Conservation (phyloP, 1,140 invertebrate genomes). For the Nixonia krombeini region DNA sequence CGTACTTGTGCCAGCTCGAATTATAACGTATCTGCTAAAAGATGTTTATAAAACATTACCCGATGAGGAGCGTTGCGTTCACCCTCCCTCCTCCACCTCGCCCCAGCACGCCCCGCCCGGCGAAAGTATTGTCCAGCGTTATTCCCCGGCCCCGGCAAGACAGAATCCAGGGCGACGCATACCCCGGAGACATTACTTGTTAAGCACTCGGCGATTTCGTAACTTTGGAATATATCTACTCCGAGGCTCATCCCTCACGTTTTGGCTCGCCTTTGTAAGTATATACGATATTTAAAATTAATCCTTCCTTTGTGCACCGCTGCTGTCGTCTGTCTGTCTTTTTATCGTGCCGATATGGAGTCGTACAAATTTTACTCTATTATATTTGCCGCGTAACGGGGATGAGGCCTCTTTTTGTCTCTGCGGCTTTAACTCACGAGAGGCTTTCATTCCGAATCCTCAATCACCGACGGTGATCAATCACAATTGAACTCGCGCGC, state of each 20-base stretch:
- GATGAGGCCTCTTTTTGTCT: slow-evolving; percentile 59
- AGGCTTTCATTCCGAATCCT: slow-evolving; percentile 64
- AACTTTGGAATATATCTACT: slow-evolving; percentile 19
- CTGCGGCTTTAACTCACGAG: slow-evolving; percentile 32
- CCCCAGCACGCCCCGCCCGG: neutral
- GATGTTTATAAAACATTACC: slow-evolving; percentile 48
- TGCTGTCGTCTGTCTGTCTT: slow-evolving; percentile 61
- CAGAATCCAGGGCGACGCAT: slow-evolving; percentile 3
- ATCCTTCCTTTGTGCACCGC: slow-evolving; percentile 68
- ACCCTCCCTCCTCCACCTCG: neutral
- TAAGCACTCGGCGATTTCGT: slow-evolving; percentile 31
- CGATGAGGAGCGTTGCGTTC: slow-evolving; percentile 8
- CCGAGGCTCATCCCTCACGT: slow-evolving; percentile 43
- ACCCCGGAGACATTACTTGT: slow-evolving; percentile 27
- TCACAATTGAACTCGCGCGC: slow-evolving; percentile 65
- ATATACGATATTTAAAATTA: slow-evolving; percentile 71
- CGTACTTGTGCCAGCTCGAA: slow-evolving; percentile 39
- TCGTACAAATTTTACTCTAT: slow-evolving; percentile 70
- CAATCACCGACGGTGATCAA: slow-evolving; percentile 68
- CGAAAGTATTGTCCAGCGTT: slow-evolving; percentile 3
- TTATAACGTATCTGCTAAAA: slow-evolving; percentile 46
- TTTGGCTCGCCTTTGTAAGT: slow-evolving; percentile 48
- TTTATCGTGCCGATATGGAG: slow-evolving; percentile 69
- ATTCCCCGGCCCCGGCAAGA: slow-evolving; percentile 1
- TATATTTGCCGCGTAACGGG: slow-evolving; percentile 53